Evolutionary conservation across 2,888 invertebrate genomes (phyloP), one percentile per base, ranked within the genome.

Genomic region (Macrosoma leucophasiata): DNA sequence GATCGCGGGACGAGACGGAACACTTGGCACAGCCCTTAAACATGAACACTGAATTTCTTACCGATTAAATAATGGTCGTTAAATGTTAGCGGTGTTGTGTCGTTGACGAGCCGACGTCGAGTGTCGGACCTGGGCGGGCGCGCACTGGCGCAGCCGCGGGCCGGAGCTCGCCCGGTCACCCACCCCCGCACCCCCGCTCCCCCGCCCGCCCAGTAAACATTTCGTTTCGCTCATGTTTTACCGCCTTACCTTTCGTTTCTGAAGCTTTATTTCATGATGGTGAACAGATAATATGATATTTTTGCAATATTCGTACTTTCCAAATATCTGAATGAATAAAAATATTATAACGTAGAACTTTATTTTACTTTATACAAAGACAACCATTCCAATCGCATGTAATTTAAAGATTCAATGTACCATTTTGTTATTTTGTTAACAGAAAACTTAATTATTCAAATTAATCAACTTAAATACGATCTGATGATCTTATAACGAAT

Each of bases 71-170:
- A 74, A 63, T 73, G 73, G 73, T 79, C 78, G 81, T 70, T 65
- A 66, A 62, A 67, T 67, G 67, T 68, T 64, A 68, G 56, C 53
- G 57, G 66, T 79, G 71, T 79, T 65, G 69, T 70, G 64, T 77
- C 71, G 76, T 72, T 67, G 81, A 82, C 78, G 82, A 84, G 82
- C 84, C 82, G 84, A 84, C 84, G 84, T 84, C 76, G 84, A 84
- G 82, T 84, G 82, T 82, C 78, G 82, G 78, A 72, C 76, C 79
- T 48, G 79, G 77, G 66, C 70, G 71, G 82, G 76, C 82, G 84
- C 74, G 82, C 81, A 82, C 82, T 82, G 79, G 46, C 68, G 61
- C 52, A 58, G 40, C 36, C 58, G 57, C 58, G 60, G 55, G 48
- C 49, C 48, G 43, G 33, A 40, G 40, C 43, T 40, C 47, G 41